Conservation (phyloP, 1,140 invertebrate genomes). For the Cataglyphis hispanica region DNA sequence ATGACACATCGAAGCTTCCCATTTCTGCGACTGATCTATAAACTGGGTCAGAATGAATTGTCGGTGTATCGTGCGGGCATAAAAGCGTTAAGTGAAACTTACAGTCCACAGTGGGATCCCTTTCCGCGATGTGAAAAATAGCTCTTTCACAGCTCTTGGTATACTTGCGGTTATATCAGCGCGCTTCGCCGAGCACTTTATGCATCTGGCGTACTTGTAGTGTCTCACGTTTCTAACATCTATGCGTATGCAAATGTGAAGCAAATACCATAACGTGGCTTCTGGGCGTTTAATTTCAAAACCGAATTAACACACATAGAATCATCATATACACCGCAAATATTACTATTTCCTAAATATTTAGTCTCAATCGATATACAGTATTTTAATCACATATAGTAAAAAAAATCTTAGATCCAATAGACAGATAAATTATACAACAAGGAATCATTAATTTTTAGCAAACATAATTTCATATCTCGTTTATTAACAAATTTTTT, state of each 20-base stretch:
- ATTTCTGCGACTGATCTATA: slow-evolving; percentile 37
- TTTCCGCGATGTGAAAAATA: slow-evolving; percentile 52
- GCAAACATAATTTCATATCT: not conserved
- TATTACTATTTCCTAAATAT: slow-evolving; percentile 3
- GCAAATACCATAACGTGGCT: slow-evolving; percentile 29
- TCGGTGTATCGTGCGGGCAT: slow-evolving; percentile 7
- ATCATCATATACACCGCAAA: not conserved
- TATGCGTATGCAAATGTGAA: slow-evolving; percentile 35
- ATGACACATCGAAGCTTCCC: slow-evolving; percentile 32
- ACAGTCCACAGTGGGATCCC: slow-evolving; percentile 11
- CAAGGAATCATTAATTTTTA: not conserved
- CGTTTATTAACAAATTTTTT: not conserved
- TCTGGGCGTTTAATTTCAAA: slow-evolving; percentile 32
- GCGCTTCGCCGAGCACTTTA: slow-evolving; percentile 8
- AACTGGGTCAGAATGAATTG: slow-evolving; percentile 64
- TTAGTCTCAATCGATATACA: not conserved
- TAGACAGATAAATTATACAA: not conserved
- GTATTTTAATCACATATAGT: not conserved
- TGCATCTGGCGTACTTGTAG: not conserved
- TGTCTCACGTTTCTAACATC: slow-evolving; percentile 6
- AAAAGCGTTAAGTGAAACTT: slow-evolving; percentile 33
- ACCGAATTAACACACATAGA: slow-evolving; percentile 29
- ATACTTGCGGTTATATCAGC: slow-evolving; percentile 6
- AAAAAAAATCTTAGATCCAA: too few species aligned
- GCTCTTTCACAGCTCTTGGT: slow-evolving; percentile 38